Percentiles rank a stretch among this genome's conserved stretches.
These are phyloP conservation scores for Etheostoma nigrum DNA, from an alignment of 2,797 vertebrate species.

Conservation along the genomic window DNA sequence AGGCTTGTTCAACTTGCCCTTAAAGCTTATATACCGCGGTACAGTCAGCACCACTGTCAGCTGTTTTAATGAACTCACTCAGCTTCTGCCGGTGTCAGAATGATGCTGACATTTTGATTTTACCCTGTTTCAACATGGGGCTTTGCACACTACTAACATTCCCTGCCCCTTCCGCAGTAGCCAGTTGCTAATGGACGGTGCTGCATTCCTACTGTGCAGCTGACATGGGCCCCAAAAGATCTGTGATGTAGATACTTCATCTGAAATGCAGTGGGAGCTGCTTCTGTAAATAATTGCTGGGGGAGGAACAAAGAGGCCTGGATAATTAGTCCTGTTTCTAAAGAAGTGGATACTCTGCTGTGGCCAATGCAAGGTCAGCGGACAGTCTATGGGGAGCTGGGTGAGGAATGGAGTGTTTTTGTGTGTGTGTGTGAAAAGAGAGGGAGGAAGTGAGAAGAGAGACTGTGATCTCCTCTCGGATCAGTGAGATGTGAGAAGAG, in stretches of 20 bases:
- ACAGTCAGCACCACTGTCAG: constrained; percentile 54
- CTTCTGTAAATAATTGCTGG: constrained; percentile 63
- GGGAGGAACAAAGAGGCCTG: constrained; percentile 11
- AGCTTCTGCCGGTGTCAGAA: constrained; percentile 49
- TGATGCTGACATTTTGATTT: constrained; percentile 78
- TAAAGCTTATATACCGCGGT: constrained; percentile 45
- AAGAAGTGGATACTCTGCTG: constrained; percentile 31
- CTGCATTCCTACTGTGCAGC: constrained; percentile 70
- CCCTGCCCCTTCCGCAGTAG: constrained; percentile 36
- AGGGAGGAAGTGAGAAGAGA: constrained; percentile 45
- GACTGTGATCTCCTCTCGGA: constrained; percentile 49
- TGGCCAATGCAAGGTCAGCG: constrained; percentile 26
- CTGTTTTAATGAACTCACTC: constrained; percentile 68
- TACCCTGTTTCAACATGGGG: constrained; percentile 53
- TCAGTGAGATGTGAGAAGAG: constrained; percentile 47
- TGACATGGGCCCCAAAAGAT: constrained; percentile 52
- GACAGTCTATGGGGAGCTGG: constrained; percentile 15
- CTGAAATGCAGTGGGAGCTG: constrained; percentile 54
- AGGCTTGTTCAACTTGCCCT: constrained; percentile 46
- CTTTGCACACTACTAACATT: constrained; percentile 49
- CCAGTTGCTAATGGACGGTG: constrained; percentile 48
- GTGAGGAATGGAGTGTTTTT: constrained; percentile 36
- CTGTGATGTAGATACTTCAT: constrained; percentile 51
- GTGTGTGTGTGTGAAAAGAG: constrained; percentile 13
- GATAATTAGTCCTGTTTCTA: constrained; percentile 54